Conservation (phyloP, 1,140 invertebrate species). For the Microplitis mediator region DNA sequence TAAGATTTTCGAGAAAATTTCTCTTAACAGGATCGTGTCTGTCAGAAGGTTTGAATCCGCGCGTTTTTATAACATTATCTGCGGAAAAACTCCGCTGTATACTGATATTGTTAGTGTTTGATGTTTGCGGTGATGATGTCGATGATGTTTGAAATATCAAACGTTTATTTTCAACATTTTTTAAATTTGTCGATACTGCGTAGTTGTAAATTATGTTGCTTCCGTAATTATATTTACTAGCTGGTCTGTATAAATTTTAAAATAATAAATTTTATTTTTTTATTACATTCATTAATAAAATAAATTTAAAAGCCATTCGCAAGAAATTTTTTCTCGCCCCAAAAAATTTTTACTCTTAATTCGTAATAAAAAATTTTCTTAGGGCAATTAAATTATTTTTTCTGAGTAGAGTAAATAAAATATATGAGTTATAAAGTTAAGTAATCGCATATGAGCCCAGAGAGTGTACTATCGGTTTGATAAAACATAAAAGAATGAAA, state of each 20-base stretch:
- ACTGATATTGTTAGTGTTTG: slow-evolving; percentile 35
- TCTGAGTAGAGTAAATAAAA: too few relatives aligned
- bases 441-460: too few relatives aligned
- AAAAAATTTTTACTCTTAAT: too few relatives aligned
- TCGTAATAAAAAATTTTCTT: too few relatives aligned
- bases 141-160: slow-evolving; percentile 36
- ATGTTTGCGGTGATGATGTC: slow-evolving; percentile 20
- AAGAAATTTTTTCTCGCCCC: too few relatives aligned
- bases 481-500: neutral
- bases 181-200: slow-evolving; percentile 33
- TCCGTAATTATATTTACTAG: slow-evolving; percentile 41
- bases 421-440: too few relatives aligned
- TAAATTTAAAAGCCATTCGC: too few relatives aligned
- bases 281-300: too few relatives aligned
- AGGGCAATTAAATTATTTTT: too few relatives aligned
- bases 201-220: slow-evolving; percentile 42
- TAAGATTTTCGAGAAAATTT: slow-evolving; percentile 79
- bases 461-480: neutral
- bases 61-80: slow-evolving; percentile 63
- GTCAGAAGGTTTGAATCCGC: slow-evolving; percentile 85
- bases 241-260: slow-evolving; percentile 33
- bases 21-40: slow-evolving; percentile 79
- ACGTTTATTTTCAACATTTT: slow-evolving; percentile 45
- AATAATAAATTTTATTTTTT: neutral
- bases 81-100: slow-evolving; percentile 53